Evolutionary conservation across 2,797 vertebrate species (phyloP).

Genomic region (Hoplostethus mediterraneus): DNA sequence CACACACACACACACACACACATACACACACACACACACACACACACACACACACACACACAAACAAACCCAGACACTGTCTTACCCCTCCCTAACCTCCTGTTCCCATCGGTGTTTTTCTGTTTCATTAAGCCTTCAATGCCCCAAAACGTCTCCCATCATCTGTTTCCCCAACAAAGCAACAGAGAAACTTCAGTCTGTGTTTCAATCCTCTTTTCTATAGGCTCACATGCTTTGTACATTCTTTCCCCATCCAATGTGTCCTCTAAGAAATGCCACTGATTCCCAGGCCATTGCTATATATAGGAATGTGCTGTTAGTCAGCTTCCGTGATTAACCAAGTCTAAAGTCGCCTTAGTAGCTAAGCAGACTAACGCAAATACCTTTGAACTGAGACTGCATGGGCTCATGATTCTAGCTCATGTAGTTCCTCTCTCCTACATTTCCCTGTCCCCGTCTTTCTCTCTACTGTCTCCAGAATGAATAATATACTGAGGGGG

Average conservation of each 20-base stretch:
- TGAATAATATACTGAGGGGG: neutral
- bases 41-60: slow-evolving; percentile 9
- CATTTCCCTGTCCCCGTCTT: slow-evolving; percentile 6
- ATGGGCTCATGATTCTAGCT: slow-evolving; percentile 34
- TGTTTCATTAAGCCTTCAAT: slow-evolving; percentile 28
- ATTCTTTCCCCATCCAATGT: too few relatives aligned
- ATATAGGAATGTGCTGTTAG: slow-evolving; percentile 22
- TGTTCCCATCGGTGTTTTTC: slow-evolving; percentile 44
- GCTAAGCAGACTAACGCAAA: slow-evolving; percentile 20
- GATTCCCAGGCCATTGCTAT: neutral
- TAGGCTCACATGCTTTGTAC: neutral
- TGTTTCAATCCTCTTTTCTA: neutral
- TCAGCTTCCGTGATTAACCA: slow-evolving; percentile 27
- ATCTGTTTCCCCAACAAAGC: slow-evolving; percentile 4
- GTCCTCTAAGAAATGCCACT: neutral
- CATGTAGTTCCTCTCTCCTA: slow-evolving; percentile 28
- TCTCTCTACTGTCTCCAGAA: slow-evolving; percentile 27
- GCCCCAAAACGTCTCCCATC: slow-evolving; percentile 25
- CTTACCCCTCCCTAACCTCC: slow-evolving; percentile 46
- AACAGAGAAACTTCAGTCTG: neutral
- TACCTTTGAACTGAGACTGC: slow-evolving; percentile 11
- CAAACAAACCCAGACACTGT: neutral
- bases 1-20: neutral
- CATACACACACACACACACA: slow-evolving; percentile 21
- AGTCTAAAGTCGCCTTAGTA: slow-evolving; percentile 26